Evolutionary conservation across 2,888 invertebrate genomes (phyloP).

Genomic region (Sesia apiformis): DNA sequence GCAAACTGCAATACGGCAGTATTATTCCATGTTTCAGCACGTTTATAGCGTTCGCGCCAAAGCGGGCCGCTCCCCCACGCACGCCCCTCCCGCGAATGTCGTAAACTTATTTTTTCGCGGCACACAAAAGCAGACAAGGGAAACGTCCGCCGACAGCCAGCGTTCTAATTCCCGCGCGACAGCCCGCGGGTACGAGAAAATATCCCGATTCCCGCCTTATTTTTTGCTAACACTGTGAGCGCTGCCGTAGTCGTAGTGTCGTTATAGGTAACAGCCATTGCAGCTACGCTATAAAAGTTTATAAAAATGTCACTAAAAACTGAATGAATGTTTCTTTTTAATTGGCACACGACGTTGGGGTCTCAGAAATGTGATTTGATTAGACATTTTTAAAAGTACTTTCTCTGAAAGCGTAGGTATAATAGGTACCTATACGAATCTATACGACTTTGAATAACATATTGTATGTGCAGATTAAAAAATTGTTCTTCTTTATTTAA

Average conservation of each 20-base stretch:
- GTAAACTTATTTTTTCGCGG: slow-evolving; percentile 20
- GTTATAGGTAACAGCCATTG: too few relatives aligned
- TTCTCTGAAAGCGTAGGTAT: too few relatives aligned
- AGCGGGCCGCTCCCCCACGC: slow-evolving; percentile 4
- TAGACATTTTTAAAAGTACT: too few relatives aligned
- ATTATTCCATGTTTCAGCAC: background rate
- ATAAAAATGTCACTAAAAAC: background rate
- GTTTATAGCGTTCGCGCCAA: slow-evolving; percentile 4
- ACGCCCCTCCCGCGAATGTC: slow-evolving; percentile 4
- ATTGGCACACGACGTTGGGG: too few relatives aligned
- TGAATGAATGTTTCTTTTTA: too few relatives aligned
- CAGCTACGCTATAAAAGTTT: background rate
- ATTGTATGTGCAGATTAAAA: too few relatives aligned
- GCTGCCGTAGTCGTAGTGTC: background rate
- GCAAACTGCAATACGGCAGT: background rate
- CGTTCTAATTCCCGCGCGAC: slow-evolving; percentile 18
- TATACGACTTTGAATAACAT: too few relatives aligned
- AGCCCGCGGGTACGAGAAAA: slow-evolving; percentile 17
- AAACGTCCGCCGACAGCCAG: slow-evolving; percentile 13
- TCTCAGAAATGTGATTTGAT: too few relatives aligned
- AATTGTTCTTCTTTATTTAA: too few relatives aligned
- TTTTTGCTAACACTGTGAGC: background rate
- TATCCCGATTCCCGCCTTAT: background rate
- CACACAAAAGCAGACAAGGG: slow-evolving; percentile 15
- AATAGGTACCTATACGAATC: too few relatives aligned